These are phyloP conservation scores for Butorides virescens DNA, from an alignment of 2,113 vertebrate genomes.

Conservation along the genomic window DNA sequence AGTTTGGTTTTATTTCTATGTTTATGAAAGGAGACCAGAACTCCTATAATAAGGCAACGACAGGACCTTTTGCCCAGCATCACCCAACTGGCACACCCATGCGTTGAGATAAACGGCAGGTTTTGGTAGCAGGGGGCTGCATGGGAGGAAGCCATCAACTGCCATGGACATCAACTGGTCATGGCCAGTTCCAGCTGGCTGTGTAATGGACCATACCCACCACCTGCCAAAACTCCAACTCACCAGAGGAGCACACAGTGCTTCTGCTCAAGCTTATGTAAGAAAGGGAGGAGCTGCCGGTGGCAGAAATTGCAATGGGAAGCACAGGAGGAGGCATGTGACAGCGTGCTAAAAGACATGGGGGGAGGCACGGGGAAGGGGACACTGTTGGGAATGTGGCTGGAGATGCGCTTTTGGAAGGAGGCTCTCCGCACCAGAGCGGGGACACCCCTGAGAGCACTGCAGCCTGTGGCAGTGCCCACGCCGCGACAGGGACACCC, in stretches of 20 bases:
- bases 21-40: background rate
- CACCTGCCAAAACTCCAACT: background rate
- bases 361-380: background rate
- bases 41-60: background rate
- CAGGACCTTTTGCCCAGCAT: background rate
- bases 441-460: background rate
- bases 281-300: background rate
- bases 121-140: background rate
- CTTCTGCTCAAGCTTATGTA: background rate
- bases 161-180: too few species aligned
- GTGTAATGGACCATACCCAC: background rate
- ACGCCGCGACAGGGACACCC: background rate
- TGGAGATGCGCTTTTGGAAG: background rate
- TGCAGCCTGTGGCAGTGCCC: background rate
- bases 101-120: background rate
- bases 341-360: accelerated
- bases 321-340: accelerated
- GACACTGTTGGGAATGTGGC: accelerated
- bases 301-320: background rate
- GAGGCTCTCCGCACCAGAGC: background rate
- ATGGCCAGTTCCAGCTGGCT: background rate
- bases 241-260: accelerated
- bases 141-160: background rate
- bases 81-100: background rate
- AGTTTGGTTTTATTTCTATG: background rate